phyloP scores from a whole-genome alignment of 2,797 vertebrate species.

The Oreortyx pictus region DNA sequence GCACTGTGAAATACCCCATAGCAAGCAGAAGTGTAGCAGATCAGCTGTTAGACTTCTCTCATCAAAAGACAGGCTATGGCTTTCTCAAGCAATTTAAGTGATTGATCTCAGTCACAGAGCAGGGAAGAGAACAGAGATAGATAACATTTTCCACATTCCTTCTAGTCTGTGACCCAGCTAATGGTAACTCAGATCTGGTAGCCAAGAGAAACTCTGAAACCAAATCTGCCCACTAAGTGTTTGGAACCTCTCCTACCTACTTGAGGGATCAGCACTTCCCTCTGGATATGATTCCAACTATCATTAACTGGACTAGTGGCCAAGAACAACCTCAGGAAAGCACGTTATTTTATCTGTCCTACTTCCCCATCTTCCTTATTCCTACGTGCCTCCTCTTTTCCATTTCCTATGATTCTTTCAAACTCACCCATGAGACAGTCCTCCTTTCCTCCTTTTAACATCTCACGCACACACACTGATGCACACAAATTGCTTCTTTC shows the following conservation, averaged over 20 bases:
- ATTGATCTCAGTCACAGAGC: not conserved
- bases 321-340: conserved; percentile 47
- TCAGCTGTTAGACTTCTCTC: not conserved
- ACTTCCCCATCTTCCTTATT: not conserved
- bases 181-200: conserved; percentile 10
- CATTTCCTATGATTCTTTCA: not conserved
- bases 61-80: not conserved
- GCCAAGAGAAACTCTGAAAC: conserved; percentile 67
- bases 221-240: conserved; percentile 48
- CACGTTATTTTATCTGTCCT: conserved; percentile 23
- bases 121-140: conserved; percentile 2
- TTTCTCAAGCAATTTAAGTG: not conserved
- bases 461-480: not conserved
- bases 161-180: conserved; percentile 47
- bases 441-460: not conserved
- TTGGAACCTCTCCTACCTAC: conserved; percentile 32
- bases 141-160: conserved; percentile 66
- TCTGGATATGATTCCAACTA: not conserved
- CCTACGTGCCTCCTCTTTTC: not conserved
- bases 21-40: not conserved
- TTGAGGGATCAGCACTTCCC: conserved; percentile 22
- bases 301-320: conserved; percentile 10
- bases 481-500: not conserved
- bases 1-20: not conserved
- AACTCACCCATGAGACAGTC: not conserved